Evolutionary conservation across 1,140 invertebrate genomes (phyloP), one percentile per base, ranked within the genome.

Genomic region (Achroia grisella): DNA sequence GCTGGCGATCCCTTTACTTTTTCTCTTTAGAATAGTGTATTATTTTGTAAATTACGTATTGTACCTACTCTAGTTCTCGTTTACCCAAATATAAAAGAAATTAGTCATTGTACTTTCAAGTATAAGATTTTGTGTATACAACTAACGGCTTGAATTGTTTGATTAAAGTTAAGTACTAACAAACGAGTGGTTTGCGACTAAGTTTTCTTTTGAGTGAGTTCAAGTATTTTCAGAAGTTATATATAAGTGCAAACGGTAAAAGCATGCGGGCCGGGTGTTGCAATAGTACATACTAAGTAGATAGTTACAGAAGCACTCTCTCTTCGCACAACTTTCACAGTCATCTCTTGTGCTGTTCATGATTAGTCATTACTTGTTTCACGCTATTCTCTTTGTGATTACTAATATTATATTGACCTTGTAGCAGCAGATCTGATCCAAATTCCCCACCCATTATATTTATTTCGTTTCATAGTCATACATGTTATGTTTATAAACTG

Each of bases 81-180:
- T 68, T 56, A 69, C 52, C 68, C 52, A 55, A 61, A 48, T 41
- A 41, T 40, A 37, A 67, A 66, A 67, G 71, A 65, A 45, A 50
- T 53, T 69, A 72, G 58, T 71, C 59, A 58, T 63, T 52, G 59
- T 59, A 64, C 36, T 67, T 64, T 46, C 55, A 56, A 52, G 44
- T 60, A 58, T 60, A 63, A 62, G 61, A 62, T 61, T 72, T 82
- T 71, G 60, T 71, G 67, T 75, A 78, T 56, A 61, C 64, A 70
- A 81, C 74, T 85, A 81, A 85, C 69, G 51, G 70, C 70, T 82
- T 78, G 77, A 72, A 64, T 58, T 70, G 61, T 77, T 73, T 76
- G 47, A 60, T 59, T 61, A 56, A 54, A 56, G 44, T 59, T 77
- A 71, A 70, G 55, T 74, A 83, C 71, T 78, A 78, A 84, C 77